Percentiles rank a stretch among this genome's conserved stretches.
These are phyloP conservation scores for Idris sp. DNA, from an alignment of 1,140 invertebrate genomes.

Conservation along the genomic window DNA sequence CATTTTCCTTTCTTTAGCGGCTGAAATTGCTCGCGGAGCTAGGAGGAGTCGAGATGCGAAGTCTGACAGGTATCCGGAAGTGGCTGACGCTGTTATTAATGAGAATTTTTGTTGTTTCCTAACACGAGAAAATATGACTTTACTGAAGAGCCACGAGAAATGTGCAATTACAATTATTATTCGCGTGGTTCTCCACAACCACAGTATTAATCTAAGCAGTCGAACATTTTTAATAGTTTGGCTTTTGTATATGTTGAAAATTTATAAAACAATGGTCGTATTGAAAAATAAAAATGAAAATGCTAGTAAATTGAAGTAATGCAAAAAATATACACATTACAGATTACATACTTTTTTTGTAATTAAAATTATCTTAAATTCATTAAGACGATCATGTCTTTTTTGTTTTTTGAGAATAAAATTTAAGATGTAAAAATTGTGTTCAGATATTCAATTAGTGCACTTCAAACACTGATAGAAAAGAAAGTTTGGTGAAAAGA, in stretches of 20 bases:
- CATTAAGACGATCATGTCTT: no score
- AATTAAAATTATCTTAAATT: no score
- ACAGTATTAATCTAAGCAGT: conserved; percentile 9
- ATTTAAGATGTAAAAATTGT: no score
- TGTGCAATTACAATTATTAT: conserved; percentile 22
- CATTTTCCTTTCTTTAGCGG: conserved; percentile 30
- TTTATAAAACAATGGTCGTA: no score
- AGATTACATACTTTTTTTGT: no score
- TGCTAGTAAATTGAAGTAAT: no score
- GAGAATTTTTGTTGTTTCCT: conserved; percentile 45
- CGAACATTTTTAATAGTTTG: no score
- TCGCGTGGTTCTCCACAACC: background rate
- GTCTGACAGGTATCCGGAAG: conserved; percentile 59
- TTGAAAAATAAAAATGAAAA: no score
- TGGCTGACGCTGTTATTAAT: conserved; percentile 53
- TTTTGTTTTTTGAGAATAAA: no score
- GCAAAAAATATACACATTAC: no score
- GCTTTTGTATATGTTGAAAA: no score
- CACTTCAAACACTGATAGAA: conserved; percentile 6
- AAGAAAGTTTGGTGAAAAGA: conserved; percentile 20
- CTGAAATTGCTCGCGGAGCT: conserved; percentile 45
- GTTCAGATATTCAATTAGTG: no score
- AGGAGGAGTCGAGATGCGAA: conserved; percentile 52
- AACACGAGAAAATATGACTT: conserved; percentile 39
- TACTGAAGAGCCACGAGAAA: conserved; percentile 19